Conservation (phyloP, 2,888 invertebrate genomes). For the Tetragonula carbonaria region DNA sequence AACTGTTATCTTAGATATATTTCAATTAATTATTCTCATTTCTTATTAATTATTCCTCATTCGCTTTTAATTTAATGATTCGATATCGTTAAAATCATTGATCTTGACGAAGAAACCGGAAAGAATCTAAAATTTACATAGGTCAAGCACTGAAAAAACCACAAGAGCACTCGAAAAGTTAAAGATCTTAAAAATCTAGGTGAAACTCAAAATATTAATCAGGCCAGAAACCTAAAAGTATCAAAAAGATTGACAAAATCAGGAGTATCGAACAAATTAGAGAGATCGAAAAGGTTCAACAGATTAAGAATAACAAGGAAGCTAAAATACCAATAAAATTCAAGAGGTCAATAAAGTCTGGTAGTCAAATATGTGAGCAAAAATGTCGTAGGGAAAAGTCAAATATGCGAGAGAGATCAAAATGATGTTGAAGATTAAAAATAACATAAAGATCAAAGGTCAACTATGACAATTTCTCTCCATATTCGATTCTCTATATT, state of each 20-base stretch:
- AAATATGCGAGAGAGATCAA: not conserved
- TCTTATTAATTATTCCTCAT: not conserved
- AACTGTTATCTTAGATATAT: constrained; percentile 12
- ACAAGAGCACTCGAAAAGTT: not conserved
- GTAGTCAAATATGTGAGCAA: no score
- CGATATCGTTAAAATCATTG: not conserved
- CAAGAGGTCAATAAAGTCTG: not conserved
- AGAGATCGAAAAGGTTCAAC: not conserved
- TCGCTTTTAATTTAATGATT: not conserved
- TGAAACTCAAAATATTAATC: not conserved
- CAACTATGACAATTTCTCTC: constrained; percentile 11
- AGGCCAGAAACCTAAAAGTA: not conserved
- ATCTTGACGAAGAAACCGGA: not conserved
- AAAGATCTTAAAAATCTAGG: not conserved
- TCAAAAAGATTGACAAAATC: not conserved
- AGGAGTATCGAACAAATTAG: not conserved
- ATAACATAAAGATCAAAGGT: not conserved
- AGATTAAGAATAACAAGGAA: not conserved
- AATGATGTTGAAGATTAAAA: not conserved
- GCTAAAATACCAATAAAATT: not conserved
- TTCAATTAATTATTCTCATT: not conserved
- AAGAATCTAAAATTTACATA: not conserved
- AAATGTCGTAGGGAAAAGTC: not conserved
- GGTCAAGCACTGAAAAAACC: constrained; percentile 9
- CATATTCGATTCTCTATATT: not conserved